These are phyloP conservation scores for Subanguina moxae DNA, from an alignment of 1,140 invertebrate species.

Conservation along the genomic window DNA sequence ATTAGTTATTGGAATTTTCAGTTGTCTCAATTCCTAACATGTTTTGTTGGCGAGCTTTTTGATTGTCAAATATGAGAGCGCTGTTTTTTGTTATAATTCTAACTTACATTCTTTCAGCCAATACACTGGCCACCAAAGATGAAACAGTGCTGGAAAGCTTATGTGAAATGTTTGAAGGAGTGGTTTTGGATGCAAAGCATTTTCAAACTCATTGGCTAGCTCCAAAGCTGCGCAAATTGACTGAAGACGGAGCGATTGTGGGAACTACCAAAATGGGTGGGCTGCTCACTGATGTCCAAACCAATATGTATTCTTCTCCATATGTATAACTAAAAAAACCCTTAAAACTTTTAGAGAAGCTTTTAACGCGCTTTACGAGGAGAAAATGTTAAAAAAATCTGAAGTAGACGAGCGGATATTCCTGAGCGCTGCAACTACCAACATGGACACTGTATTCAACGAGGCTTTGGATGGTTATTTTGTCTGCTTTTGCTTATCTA, in stretches of 20 bases:
- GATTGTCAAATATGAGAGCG: too few relatives aligned
- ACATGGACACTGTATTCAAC: conserved; percentile 71
- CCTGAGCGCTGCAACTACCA: conserved; percentile 63
- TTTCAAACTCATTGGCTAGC: conserved; percentile 85
- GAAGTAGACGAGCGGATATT: conserved; percentile 96
- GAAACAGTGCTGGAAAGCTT: conserved; percentile 64
- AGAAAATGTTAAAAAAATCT: conserved; percentile 80
- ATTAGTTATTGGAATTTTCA: too few relatives aligned
- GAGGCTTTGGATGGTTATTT: conserved; percentile 36
- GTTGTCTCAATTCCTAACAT: too few relatives aligned
- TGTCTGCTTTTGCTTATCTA: conserved; percentile 4
- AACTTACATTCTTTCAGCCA: not conserved
- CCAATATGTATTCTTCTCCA: conserved; percentile 26
- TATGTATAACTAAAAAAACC: conserved; percentile 3
- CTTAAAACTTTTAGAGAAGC: conserved; percentile 26
- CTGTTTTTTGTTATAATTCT: too few relatives aligned
- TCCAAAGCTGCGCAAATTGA: conserved; percentile 73
- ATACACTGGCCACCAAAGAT: not conserved
- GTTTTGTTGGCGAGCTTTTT: too few relatives aligned
- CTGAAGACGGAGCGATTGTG: conserved; percentile 62
- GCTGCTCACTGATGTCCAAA: conserved; percentile 15
- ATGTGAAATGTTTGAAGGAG: conserved; percentile 75
- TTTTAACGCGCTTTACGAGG: conserved; percentile 77
- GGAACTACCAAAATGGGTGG: conserved; percentile 3
- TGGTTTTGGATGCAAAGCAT: conserved; percentile 77